phyloP scores from a whole-genome alignment of 2,888 invertebrate species.

The Scaptomyza cyrtandrae region DNA sequence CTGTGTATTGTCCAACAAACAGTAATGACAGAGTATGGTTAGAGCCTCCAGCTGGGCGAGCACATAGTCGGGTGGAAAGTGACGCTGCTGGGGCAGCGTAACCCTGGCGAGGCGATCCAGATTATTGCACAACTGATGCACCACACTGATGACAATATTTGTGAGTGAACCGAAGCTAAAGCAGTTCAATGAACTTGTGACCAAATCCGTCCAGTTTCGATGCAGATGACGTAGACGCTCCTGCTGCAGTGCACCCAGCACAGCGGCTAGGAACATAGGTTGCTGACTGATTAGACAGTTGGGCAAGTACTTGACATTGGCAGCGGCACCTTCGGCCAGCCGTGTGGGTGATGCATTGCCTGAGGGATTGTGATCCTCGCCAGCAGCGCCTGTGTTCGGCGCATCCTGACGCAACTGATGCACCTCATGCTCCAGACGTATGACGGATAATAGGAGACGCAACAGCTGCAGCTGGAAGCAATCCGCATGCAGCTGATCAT shows the following conservation, averaged over 20 bases:
- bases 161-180: constrained; percentile 90
- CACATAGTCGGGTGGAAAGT: constrained; percentile 90
- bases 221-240: constrained; percentile 90
- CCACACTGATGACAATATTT: constrained; percentile 90
- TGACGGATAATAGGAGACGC: constrained; percentile 89
- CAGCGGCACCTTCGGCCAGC: constrained; percentile 68
- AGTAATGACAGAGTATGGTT: constrained; percentile 92
- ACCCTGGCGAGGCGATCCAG: constrained; percentile 87
- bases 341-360: constrained; percentile 82
- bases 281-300: constrained; percentile 90
- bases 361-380: constrained; percentile 57
- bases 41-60: constrained; percentile 91
- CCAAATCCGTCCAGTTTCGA: constrained; percentile 92
- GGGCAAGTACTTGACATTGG: constrained; percentile 87
- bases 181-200: constrained; percentile 92
- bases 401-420: constrained; percentile 85
- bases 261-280: constrained; percentile 92
- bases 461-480: constrained; percentile 89
- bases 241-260: constrained; percentile 90
- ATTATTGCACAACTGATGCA: constrained; percentile 90
- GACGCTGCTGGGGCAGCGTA: constrained; percentile 77
- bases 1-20: constrained; percentile 88
- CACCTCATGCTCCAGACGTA: constrained; percentile 91
- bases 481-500: constrained; percentile 88
- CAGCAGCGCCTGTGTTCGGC: constrained; percentile 59